Evolutionary conservation across 2,797 vertebrate genomes (phyloP).

Genomic region (Phrynocephalus guinanensis): DNA sequence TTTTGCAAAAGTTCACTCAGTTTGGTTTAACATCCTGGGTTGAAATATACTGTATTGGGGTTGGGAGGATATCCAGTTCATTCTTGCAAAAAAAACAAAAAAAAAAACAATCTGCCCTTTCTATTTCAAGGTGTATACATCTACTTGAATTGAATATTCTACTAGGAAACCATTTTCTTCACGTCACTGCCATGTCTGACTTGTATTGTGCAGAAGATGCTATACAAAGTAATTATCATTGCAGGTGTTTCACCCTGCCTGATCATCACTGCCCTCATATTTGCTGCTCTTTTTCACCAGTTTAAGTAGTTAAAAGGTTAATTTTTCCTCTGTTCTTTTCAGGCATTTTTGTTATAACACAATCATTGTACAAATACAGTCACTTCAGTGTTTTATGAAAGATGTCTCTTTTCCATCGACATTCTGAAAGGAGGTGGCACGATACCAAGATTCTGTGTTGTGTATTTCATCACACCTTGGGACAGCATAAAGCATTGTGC

Average conservation of each 20-base stretch:
- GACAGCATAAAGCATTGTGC: neutral
- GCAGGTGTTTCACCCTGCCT: neutral
- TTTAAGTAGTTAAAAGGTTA: neutral
- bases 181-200: constrained; percentile 1
- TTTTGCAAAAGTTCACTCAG: neutral
- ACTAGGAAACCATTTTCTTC: neutral
- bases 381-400: neutral
- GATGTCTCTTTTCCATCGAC: neutral
- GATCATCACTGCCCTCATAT: neutral
- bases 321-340: neutral
- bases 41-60: neutral
- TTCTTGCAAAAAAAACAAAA: constrained; percentile 4
- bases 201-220: neutral
- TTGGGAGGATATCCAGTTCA: neutral
- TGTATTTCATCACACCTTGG: too few species aligned
- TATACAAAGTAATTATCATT: constrained; percentile 6
- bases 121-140: neutral
- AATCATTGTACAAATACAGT: too few species aligned
- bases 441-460: neutral
- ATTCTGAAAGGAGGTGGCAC: neutral
- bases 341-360: neutral
- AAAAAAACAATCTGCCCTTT: neutral
- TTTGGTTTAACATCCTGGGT: neutral
- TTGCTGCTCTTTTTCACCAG: neutral
- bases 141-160: constrained; percentile 7